Evolutionary conservation across 2,113 vertebrate species (phyloP).

Genomic region (Hippocampus mohnikei): DNA sequence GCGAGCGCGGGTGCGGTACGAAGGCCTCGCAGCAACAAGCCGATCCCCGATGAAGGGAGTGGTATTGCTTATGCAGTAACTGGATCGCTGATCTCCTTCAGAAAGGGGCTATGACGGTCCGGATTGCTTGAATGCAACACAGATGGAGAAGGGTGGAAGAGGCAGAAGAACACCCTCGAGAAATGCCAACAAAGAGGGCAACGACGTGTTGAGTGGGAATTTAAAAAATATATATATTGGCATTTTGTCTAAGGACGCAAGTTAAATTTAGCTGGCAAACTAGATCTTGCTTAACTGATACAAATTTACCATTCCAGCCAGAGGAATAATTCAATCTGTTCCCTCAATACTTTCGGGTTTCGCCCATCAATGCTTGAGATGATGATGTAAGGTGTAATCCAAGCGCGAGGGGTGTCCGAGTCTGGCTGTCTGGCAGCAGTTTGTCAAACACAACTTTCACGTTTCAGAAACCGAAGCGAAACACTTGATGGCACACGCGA

Average conservation of each 20-base stretch:
- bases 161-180: slow-evolving; percentile 33
- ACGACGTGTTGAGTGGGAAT: slow-evolving; percentile 37
- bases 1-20: slow-evolving; percentile 1
- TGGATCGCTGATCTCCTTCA: slow-evolving; percentile 42
- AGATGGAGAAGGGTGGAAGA: slow-evolving; percentile 48
- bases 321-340: not conserved
- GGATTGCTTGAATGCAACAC: slow-evolving; percentile 27
- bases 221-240: slow-evolving; percentile 6
- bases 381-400: not conserved
- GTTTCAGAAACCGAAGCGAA: not conserved
- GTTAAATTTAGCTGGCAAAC: slow-evolving; percentile 2
- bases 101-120: slow-evolving; percentile 19
- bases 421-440: not conserved
- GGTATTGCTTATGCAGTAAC: slow-evolving; percentile 50
- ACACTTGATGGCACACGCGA: no score
- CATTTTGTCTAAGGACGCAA: slow-evolving; percentile 7
- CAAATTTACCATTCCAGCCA: not conserved
- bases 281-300: not conserved
- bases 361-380: not conserved
- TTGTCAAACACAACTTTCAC: not conserved
- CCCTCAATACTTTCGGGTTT: not conserved
- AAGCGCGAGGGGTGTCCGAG: not conserved
- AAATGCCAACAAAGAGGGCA: slow-evolving; percentile 32
- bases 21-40: slow-evolving; percentile 22
- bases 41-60: slow-evolving; percentile 34